Percentiles rank a stretch among this genome's conserved stretches.
Evolutionary conservation across 2,113 vertebrate species (phyloP).

Genomic region (Hylia prasina): DNA sequence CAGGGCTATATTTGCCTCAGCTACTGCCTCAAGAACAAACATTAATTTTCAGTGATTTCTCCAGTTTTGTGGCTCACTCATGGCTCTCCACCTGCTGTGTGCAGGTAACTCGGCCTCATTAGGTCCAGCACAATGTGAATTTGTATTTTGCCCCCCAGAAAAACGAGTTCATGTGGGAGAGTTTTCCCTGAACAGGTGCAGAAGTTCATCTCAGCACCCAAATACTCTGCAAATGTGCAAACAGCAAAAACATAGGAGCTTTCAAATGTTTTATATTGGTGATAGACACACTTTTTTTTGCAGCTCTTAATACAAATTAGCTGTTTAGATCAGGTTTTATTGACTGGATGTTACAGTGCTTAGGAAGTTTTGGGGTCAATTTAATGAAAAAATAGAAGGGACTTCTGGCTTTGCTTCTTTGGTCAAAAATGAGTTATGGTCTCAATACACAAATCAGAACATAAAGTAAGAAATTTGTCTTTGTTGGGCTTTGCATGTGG

Average conservation of each 20-base stretch:
- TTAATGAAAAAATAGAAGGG: neutral
- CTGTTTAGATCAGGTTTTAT: neutral
- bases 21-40: neutral
- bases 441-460: neutral
- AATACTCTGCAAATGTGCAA: neutral
- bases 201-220: neutral
- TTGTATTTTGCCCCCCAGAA: neutral
- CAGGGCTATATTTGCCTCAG: neutral
- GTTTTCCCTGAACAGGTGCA: neutral
- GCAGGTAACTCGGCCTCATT: neutral
- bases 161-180: accelerated
- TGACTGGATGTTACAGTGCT: neutral
- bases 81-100: neutral
- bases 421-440: neutral
- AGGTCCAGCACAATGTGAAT: neutral
- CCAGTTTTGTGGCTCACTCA: neutral
- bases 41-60: neutral
- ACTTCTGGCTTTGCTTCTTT: neutral
- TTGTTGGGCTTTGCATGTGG: neutral
- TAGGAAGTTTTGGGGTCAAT: neutral
- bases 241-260: neutral
- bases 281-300: neutral
- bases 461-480: constrained; percentile 20
- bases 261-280: neutral
- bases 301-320: neutral